Evolutionary conservation across 2,113 vertebrate genomes (phyloP), one percentile per base, ranked within the genome.

Genomic region (Lepus americanus): DNA sequence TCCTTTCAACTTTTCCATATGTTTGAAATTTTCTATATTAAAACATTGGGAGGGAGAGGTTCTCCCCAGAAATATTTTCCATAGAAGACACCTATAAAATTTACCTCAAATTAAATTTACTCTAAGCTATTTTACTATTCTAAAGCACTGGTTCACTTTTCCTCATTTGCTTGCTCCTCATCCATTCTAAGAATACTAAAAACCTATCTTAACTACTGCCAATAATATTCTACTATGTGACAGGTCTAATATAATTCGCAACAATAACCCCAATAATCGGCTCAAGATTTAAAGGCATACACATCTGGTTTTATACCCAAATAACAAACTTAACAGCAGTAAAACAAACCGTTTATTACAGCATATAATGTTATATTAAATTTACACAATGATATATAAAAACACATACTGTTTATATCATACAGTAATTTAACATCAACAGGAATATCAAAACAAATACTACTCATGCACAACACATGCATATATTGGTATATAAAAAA

Each of bases 331-430:
- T 97, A 97, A 96, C 95, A 97, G 97, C 98, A 98, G 98, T 98
- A 98, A 98, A 98, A 98, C 98, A 98, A 98, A 98, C 94, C 81
- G 97, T 99, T 99, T 99, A 99, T 98, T 98, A 98, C 98, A 98
- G 97, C 96, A 97, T 98, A 98, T 98, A 98, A 98, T 97, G 98
- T 98, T 98, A 98, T 99, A 98, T 98, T 98, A 99, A 97, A 99
- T 99, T 99, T 99, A 99, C 98, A 98, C 98, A 98, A 98, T 97
- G 98, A 98, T 97, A 98, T 98, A 98, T 99, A 98, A 94, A 98
- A 98, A 98, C 95, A 98, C 98, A 98, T 96, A 97, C 97, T 96
- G 96, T 97, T 98, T 98, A 97, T 98, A 98, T 98, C 98, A 98
- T 98, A 99, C 98, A 98, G 97, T 97, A 98, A 98, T 98, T 97